Conservation (phyloP, 2,797 vertebrate genomes). For the Cryptoprocta ferox region DNA sequence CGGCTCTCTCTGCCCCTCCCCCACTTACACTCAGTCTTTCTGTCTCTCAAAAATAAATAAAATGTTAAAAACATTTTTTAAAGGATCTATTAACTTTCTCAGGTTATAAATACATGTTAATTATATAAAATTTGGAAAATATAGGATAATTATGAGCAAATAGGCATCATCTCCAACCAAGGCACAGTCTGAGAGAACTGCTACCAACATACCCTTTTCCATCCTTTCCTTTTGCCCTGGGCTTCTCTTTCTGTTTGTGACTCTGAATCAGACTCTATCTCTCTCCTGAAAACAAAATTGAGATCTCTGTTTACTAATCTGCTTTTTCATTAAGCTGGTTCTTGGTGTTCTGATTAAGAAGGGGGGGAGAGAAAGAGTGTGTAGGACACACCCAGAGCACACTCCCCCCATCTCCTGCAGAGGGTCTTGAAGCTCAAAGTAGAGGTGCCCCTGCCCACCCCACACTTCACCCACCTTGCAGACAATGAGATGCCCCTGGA, state of each 20-base stretch:
- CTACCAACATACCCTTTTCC: not conserved
- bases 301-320: not conserved
- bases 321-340: not conserved
- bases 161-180: not conserved
- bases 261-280: not conserved
- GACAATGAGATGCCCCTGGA: not conserved
- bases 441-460: not conserved
- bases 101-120: not conserved
- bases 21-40: too few relatives aligned
- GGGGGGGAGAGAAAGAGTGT: not conserved
- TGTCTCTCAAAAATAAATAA: too few relatives aligned
- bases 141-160: not conserved
- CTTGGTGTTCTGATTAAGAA: not conserved
- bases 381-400: too few relatives aligned
- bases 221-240: too few relatives aligned
- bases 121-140: not conserved
- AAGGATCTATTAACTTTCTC: not conserved
- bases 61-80: not conserved
- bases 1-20: too few relatives aligned
- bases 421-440: not conserved
- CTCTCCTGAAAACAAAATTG: not conserved
- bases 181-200: not conserved
- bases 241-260: not conserved
- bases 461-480: not conserved
- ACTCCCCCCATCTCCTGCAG: not conserved